Percentiles rank a stretch among this genome's conserved stretches.
Conservation (phyloP, 2,888 invertebrate genomes). For the Alcis repandata region DNA sequence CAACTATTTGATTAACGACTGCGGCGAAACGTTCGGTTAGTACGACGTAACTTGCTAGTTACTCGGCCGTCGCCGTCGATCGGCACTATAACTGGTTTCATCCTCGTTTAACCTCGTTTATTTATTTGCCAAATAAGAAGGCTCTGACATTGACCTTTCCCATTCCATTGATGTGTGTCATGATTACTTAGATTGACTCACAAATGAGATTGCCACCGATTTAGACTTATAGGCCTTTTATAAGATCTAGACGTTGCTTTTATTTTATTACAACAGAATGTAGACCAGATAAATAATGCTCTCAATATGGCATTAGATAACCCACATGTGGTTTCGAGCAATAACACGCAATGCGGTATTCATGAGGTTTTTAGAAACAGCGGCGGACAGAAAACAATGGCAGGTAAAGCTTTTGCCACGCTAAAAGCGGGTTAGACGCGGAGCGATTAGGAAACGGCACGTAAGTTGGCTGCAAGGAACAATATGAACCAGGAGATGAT, state of each 20-base stretch:
- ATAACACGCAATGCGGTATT: constrained; percentile 14
- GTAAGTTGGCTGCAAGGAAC: too few species aligned
- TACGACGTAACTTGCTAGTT: too few species aligned
- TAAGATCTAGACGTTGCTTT: constrained; percentile 9
- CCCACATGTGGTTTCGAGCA: background rate
- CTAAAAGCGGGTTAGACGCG: too few species aligned
- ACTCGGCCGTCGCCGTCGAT: background rate
- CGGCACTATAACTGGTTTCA: background rate
- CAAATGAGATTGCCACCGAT: constrained; percentile 25
- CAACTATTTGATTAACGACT: too few species aligned
- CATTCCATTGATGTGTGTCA: constrained; percentile 13
- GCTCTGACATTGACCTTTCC: constrained; percentile 18
- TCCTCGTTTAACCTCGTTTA: background rate
- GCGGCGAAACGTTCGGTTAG: too few species aligned
- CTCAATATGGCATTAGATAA: constrained; percentile 16
- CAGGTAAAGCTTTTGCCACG: background rate
- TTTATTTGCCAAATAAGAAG: constrained; percentile 4
- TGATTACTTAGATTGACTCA: constrained; percentile 26
- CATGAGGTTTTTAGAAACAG: constrained; percentile 9
- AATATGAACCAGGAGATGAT: too few species aligned
- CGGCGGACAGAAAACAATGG: background rate
- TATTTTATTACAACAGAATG: constrained; percentile 13
- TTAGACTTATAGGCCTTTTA: constrained; percentile 13
- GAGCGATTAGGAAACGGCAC: too few species aligned
- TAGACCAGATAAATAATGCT: constrained; percentile 10